Percentiles rank a stretch among this genome's conserved stretches.
Evolutionary conservation across 2,113 vertebrate genomes (phyloP).

Genomic region (Poecile atricapillus): DNA sequence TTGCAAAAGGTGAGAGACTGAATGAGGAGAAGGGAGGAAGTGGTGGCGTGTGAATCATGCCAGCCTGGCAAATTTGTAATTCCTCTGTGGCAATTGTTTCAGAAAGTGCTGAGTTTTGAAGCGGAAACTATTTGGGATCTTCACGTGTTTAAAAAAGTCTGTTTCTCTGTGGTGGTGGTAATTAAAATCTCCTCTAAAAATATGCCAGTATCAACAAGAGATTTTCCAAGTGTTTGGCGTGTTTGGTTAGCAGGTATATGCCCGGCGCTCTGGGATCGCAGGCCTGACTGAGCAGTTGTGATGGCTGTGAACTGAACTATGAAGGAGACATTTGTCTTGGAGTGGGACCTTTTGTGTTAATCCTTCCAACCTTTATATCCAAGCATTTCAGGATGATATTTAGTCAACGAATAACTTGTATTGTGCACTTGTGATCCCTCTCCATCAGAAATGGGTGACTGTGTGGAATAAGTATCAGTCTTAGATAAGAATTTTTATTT

Average conservation of each 20-base stretch:
- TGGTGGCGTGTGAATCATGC: accelerated
- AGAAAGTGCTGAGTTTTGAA: neutral
- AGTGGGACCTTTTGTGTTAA: conserved; percentile 60
- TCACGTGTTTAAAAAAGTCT: neutral
- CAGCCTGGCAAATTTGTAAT: neutral
- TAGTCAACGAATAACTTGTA: neutral
- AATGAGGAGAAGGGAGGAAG: neutral
- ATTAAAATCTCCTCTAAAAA: conserved; percentile 2
- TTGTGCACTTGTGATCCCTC: neutral
- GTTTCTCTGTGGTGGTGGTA: neutral
- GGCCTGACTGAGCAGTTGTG: conserved; percentile 14
- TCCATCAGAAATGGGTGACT: neutral
- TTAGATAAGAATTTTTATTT: neutral
- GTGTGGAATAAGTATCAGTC: neutral
- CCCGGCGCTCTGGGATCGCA: neutral
- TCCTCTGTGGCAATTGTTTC: neutral
- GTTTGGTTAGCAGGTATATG: neutral
- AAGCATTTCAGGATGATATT: neutral
- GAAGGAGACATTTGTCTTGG: conserved; percentile 59
- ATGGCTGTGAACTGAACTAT: conserved; percentile 49
- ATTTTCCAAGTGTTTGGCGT: neutral
- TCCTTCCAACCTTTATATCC: conserved; percentile 39
- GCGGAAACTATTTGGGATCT: neutral
- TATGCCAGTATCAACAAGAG: neutral
- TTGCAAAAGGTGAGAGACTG: neutral